Conservation (phyloP, 2,113 vertebrate genomes). For the Tonatia bakeri region DNA sequence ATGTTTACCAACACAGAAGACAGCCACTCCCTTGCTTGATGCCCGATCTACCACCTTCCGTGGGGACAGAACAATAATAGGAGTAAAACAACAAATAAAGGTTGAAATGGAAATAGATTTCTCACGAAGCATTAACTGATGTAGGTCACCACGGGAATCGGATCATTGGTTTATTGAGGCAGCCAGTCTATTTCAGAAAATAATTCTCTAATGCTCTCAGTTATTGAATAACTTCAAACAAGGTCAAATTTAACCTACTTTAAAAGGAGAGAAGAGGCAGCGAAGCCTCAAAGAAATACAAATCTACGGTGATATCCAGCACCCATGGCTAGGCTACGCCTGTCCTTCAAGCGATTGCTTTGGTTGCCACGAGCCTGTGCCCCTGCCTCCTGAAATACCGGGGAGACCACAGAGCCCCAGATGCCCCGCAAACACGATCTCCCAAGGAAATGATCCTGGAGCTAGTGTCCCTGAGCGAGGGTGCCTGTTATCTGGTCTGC, state of each 20-base stretch:
- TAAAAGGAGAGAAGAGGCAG: not conserved
- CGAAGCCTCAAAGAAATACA: not conserved
- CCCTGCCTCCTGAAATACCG: accelerated
- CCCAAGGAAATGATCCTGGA: not conserved
- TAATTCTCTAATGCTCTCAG: constrained; percentile 55
- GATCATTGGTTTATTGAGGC: constrained; percentile 58
- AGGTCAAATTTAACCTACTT: constrained; percentile 56
- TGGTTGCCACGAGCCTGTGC: not conserved
- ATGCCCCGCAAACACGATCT: not conserved
- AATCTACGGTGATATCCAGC: not conserved
- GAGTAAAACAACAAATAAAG: constrained; percentile 27
- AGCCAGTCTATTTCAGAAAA: constrained; percentile 61
- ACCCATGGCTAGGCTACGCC: accelerated
- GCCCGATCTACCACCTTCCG: constrained; percentile 33
- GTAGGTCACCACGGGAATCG: constrained; percentile 61
- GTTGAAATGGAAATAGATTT: constrained; percentile 61
- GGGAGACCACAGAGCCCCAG: not conserved
- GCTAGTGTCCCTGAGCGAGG: not conserved
- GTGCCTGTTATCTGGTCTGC: not conserved
- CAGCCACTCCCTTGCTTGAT: constrained; percentile 10
- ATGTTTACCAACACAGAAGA: constrained; percentile 51
- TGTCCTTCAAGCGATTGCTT: not conserved
- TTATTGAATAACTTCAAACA: constrained; percentile 53
- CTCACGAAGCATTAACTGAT: constrained; percentile 45
- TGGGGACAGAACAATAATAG: not conserved